Evolutionary conservation across 2,113 vertebrate genomes (phyloP).

Genomic region (Maccullochella peelii): DNA sequence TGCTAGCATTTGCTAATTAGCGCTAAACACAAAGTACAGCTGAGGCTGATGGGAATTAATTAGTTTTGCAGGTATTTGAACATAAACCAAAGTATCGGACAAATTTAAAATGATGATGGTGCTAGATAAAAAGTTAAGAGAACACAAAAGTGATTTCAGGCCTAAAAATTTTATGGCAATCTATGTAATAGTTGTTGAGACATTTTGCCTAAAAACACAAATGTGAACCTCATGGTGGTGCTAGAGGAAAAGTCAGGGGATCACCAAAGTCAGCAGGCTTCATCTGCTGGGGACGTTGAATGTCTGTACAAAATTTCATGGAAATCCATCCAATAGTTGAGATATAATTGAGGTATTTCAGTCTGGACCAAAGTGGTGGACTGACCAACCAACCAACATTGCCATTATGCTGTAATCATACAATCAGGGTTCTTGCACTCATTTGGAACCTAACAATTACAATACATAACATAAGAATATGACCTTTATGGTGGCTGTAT

Average conservation of each 20-base stretch:
- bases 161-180: background rate
- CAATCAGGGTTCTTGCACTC: background rate
- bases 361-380: background rate
- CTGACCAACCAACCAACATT: too few relatives aligned
- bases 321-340: background rate
- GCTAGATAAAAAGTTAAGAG: background rate
- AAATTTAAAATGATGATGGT: background rate
- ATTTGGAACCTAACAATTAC: background rate
- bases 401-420: background rate
- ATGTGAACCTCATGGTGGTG: too few relatives aligned
- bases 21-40: too few relatives aligned
- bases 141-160: too few relatives aligned
- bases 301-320: background rate
- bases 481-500: background rate
- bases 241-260: background rate
- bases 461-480: background rate
- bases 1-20: too few relatives aligned
- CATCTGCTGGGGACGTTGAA: too few relatives aligned
- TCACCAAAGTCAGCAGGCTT: background rate
- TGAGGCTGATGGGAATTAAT: too few relatives aligned
- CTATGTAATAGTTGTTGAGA: background rate
- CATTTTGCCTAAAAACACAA: too few relatives aligned
- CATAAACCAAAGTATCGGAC: too few relatives aligned
- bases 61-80: too few relatives aligned
- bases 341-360: too few relatives aligned